Conservation (phyloP, 2,113 vertebrate genomes). For the Tapirus terrestris region DNA sequence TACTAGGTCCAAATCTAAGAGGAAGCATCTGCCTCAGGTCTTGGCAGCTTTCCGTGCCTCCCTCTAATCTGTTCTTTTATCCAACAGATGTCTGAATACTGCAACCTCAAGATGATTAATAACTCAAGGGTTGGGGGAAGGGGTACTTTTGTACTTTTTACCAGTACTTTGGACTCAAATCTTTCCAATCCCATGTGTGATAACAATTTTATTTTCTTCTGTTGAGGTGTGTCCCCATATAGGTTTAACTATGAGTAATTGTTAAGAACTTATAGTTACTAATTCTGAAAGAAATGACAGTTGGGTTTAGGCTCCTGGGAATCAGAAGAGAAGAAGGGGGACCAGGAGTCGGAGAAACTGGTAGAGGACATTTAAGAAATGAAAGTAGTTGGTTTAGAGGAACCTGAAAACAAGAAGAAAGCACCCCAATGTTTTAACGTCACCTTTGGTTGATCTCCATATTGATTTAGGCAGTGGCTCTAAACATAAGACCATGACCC, state of each 20-base stretch:
- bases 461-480: not conserved
- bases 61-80: conserved; percentile 66
- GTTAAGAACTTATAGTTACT: not conserved
- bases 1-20: conserved; percentile 62
- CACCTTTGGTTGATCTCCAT: not conserved
- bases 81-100: conserved; percentile 61
- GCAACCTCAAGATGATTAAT: conserved; percentile 66
- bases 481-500: not conserved
- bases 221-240: not conserved
- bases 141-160: conserved; percentile 28
- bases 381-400: not conserved
- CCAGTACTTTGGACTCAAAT: conserved; percentile 36
- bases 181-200: not conserved
- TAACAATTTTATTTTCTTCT: conserved; percentile 45
- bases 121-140: conserved; percentile 15
- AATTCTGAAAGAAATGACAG: conserved; percentile 11
- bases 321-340: not conserved
- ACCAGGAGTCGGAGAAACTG: not conserved
- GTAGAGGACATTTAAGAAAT: not conserved
- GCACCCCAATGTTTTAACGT: not conserved
- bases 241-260: conserved; percentile 27
- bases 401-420: not conserved
- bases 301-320: not conserved
- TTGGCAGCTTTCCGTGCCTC: conserved; percentile 66
- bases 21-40: conserved; percentile 65